Evolutionary conservation across 2,797 vertebrate genomes (phyloP).

Genomic region (Ara ararauna): DNA sequence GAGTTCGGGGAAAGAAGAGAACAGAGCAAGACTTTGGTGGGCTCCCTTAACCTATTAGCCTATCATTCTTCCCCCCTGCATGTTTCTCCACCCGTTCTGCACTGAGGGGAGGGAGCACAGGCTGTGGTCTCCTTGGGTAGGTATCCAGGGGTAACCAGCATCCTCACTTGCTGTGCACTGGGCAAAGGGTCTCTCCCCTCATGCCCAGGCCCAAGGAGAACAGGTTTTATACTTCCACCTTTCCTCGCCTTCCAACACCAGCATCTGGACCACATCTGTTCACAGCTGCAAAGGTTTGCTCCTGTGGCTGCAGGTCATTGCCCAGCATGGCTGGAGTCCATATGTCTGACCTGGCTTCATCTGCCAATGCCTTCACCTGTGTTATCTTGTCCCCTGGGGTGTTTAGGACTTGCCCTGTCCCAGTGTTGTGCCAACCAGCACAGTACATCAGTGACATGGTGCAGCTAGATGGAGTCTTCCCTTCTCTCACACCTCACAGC

Average conservation of each 20-base stretch:
- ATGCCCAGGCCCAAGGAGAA: neutral
- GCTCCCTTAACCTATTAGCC: neutral
- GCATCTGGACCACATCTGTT: neutral
- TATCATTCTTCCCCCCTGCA: neutral
- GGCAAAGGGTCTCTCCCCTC: neutral
- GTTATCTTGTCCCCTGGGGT: neutral
- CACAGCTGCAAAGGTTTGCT: neutral
- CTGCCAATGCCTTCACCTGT: neutral
- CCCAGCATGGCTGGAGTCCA: fast-evolving
- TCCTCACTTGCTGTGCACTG: neutral
- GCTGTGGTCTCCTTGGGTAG: neutral
- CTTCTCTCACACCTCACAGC: neutral
- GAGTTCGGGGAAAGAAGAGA: neutral
- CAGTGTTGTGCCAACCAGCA: neutral
- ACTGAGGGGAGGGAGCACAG: neutral
- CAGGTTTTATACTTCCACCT: neutral
- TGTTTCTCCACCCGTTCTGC: neutral
- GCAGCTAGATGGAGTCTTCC: neutral
- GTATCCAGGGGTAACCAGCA: neutral
- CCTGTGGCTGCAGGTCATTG: neutral
- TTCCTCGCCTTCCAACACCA: neutral
- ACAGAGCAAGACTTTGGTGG: neutral
- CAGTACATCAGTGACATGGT: fast-evolving
- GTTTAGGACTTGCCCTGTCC: neutral
- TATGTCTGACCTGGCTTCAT: neutral